Evolutionary conservation across 2,113 vertebrate genomes (phyloP).

Genomic region (Gopherus flavomarginatus): DNA sequence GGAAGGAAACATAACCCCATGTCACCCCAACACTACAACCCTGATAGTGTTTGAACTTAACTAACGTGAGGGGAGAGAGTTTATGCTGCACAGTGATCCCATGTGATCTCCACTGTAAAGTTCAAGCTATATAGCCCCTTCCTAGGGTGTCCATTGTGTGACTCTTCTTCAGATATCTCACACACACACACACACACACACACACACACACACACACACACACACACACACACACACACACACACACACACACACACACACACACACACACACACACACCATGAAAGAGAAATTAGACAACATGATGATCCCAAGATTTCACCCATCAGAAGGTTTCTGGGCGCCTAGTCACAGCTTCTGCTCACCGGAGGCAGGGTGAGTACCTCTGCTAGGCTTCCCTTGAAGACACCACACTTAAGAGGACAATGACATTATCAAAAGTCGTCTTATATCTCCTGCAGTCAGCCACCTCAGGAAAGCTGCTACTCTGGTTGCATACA

Average conservation of each 20-base stretch:
- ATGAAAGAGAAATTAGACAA: neutral
- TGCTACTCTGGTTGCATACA: neutral
- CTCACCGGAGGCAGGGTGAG: neutral
- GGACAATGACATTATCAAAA: constrained; percentile 16
- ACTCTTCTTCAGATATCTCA: neutral
- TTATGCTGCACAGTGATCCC: rapidly evolving
- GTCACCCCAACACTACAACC: neutral
- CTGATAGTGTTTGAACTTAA: neutral
- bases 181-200: neutral
- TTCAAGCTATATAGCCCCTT: neutral
- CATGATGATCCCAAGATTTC: neutral
- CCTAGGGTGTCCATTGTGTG: neutral
- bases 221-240: no score
- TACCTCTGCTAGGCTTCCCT: neutral
- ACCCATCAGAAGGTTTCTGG: neutral
- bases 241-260: no score
- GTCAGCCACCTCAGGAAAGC: neutral
- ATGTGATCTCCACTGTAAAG: neutral
- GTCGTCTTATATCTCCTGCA: neutral
- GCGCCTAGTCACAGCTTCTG: neutral
- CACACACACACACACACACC: neutral
- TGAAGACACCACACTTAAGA: neutral
- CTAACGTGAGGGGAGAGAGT: neutral
- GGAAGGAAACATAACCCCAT: neutral
- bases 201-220: no score